Conservation (phyloP, 2,113 vertebrate genomes). For the Sterna hirundo region DNA sequence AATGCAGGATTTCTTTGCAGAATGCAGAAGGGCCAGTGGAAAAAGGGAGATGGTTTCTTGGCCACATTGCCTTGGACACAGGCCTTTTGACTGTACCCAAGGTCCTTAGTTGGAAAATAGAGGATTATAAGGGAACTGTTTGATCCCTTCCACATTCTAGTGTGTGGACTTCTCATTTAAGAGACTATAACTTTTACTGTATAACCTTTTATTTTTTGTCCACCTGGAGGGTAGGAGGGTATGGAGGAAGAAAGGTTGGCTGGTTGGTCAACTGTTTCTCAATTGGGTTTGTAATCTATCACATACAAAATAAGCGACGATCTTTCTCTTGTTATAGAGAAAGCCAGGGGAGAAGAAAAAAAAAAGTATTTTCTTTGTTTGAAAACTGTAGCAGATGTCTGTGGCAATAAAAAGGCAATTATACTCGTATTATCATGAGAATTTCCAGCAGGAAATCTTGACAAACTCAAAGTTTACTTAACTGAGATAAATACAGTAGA, state of each 20-base stretch:
- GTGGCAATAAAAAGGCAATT: conserved; percentile 74
- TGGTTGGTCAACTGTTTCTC: not conserved
- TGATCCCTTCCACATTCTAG: not conserved
- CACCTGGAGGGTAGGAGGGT: not conserved
- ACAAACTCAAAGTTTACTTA: conserved; percentile 73
- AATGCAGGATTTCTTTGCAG: not conserved
- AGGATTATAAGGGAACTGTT: not conserved
- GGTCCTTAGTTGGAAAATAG: not conserved
- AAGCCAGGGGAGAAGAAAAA: not conserved
- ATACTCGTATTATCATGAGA: conserved; percentile 68
- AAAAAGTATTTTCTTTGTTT: conserved; percentile 54
- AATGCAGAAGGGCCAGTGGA: not conserved
- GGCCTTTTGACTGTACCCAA: not conserved
- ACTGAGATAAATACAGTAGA: conserved; percentile 73
- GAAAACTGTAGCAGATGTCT: conserved; percentile 74
- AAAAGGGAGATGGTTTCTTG: not conserved
- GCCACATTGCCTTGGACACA: not conserved
- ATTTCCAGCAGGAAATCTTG: conserved; percentile 71
- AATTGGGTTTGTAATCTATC: not conserved
- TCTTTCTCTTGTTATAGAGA: not conserved
- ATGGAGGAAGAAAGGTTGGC: not conserved
- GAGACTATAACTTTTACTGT: not conserved
- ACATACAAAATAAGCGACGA: conserved; percentile 1
- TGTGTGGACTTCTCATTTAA: not conserved
- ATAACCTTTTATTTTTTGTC: not conserved